These are phyloP conservation scores for Calliopum simillimum DNA, from an alignment of 2,888 invertebrate species.

Conservation along the genomic window DNA sequence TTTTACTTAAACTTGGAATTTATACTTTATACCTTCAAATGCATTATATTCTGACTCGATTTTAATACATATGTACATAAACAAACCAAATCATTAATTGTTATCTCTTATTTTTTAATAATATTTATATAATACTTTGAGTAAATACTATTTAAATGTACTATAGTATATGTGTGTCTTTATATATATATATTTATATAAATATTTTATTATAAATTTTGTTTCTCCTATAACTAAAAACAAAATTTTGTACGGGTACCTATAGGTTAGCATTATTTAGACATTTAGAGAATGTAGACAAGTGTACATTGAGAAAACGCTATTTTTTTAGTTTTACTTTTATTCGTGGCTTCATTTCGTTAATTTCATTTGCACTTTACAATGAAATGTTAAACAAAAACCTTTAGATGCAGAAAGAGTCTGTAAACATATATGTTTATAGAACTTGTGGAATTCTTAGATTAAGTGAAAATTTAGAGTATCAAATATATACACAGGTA, in stretches of 20 bases:
- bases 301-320: slow-evolving; percentile 6
- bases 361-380: no score
- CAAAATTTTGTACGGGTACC: not conserved
- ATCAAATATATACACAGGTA: no score
- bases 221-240: not conserved
- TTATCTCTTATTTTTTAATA: not conserved
- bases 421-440: no score
- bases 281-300: slow-evolving; percentile 26
- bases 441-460: no score
- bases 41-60: no score
- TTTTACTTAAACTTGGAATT: not conserved
- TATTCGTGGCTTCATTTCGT: no score
- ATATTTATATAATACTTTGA: slow-evolving; percentile 4
- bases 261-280: slow-evolving; percentile 22
- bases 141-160: not conserved
- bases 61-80: slow-evolving; percentile 11
- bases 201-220: slow-evolving; percentile 8
- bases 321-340: not conserved
- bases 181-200: slow-evolving; percentile 16
- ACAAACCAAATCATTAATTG: not conserved
- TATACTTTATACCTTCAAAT: no score
- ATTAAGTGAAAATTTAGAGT: no score
- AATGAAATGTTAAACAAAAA: no score
- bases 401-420: no score
- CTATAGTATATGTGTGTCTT: not conserved